Conservation (phyloP, 2,797 vertebrate genomes). For the Acanthis flammea region DNA sequence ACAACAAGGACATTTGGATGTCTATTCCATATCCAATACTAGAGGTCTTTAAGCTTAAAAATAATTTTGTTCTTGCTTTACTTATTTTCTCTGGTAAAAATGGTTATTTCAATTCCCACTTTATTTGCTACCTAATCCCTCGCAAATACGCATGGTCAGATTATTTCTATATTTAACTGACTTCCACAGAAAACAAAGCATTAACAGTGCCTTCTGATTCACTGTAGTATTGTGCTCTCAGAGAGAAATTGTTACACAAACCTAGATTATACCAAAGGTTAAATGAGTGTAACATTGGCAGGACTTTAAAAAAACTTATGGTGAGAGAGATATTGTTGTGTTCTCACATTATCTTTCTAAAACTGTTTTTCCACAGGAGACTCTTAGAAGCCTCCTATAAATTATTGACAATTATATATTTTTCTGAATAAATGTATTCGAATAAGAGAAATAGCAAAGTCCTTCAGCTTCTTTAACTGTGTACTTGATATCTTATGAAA, state of each 20-base stretch:
- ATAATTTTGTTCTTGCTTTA: background rate
- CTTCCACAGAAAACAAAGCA: background rate
- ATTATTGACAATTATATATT: background rate
- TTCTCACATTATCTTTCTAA: background rate
- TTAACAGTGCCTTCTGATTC: background rate
- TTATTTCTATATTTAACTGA: background rate
- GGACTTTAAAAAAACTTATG: background rate
- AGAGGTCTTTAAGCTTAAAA: background rate
- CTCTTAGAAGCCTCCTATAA: background rate
- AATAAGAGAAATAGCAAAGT: background rate
- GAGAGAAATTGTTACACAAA: background rate
- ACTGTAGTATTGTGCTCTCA: background rate
- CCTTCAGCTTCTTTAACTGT: background rate
- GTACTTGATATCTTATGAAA: background rate
- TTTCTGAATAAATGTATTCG: background rate
- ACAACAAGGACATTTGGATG: background rate
- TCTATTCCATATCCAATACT: background rate
- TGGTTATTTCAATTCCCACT: background rate
- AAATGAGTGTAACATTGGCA: background rate
- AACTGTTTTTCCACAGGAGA: background rate
- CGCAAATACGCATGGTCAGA: background rate
- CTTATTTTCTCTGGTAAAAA: background rate
- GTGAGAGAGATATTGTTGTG: background rate
- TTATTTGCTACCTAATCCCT: background rate
- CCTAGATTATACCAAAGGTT: background rate